Evolutionary conservation across 1,140 invertebrate species (phyloP).

Genomic region (Stratiolaelaps scimitus): DNA sequence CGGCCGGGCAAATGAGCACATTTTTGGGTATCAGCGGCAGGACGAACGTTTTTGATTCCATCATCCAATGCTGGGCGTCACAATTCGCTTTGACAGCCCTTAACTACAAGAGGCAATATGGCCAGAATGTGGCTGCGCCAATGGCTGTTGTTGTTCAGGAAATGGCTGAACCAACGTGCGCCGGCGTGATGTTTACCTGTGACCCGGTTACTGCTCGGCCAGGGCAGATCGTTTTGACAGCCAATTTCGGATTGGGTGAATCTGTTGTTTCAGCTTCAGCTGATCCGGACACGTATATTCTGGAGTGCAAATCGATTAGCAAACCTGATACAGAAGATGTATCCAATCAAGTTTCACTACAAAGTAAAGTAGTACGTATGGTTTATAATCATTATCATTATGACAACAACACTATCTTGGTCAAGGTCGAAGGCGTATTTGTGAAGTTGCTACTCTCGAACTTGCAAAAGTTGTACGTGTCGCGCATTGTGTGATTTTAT

Average conservation of each 20-base stretch:
- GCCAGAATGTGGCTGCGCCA: conserved; percentile 49
- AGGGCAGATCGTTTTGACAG: conserved; percentile 54
- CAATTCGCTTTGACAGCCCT: conserved; percentile 56
- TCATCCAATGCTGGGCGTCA: conserved; percentile 63
- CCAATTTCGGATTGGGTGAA: conserved; percentile 68
- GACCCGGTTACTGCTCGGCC: conserved; percentile 58
- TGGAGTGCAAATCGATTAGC: too few relatives aligned
- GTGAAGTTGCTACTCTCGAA: too few relatives aligned
- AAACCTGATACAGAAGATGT: too few relatives aligned
- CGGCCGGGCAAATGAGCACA: conserved; percentile 68
- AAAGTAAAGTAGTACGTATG: too few relatives aligned
- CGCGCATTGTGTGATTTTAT: too few relatives aligned
- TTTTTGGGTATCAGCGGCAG: conserved; percentile 50
- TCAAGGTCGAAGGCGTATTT: too few relatives aligned
- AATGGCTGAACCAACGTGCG: conserved; percentile 54
- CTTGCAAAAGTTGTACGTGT: too few relatives aligned
- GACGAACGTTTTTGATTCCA: conserved; percentile 45
- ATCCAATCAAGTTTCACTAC: too few relatives aligned
- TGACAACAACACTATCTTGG: too few relatives aligned
- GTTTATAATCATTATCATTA: too few relatives aligned
- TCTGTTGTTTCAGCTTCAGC: conserved; percentile 58
- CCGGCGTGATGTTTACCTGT: conserved; percentile 65
- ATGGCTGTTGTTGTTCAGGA: conserved; percentile 71
- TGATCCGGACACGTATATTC: conserved; percentile 56
- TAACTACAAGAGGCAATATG: conserved; percentile 55